Conservation (phyloP, 2,113 vertebrate genomes). For the Butorides virescens region DNA sequence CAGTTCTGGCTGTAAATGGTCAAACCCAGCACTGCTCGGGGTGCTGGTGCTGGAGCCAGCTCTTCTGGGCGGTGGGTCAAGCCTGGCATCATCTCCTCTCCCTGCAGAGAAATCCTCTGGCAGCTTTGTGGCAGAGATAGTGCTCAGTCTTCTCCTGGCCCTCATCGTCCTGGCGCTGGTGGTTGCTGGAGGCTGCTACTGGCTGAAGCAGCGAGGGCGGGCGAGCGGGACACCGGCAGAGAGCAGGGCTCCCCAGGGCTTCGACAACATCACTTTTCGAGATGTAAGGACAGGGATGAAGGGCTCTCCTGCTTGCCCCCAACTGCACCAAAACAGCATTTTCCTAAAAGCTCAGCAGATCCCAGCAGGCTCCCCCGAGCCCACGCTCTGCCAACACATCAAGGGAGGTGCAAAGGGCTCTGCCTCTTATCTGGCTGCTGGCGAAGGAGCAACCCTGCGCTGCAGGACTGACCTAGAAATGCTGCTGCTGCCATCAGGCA, state of each 20-base stretch:
- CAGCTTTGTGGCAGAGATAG: accelerated
- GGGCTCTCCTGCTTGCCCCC: background rate
- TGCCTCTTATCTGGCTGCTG: background rate
- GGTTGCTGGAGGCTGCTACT: background rate
- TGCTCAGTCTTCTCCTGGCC: slow-evolving; percentile 6
- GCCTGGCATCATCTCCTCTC: background rate
- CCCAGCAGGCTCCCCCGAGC: background rate
- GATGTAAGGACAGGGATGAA: slow-evolving; percentile 53
- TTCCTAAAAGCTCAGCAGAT: slow-evolving; percentile 27
- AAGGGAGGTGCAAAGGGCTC: slow-evolving; percentile 35
- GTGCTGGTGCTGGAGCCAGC: background rate
- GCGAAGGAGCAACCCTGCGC: background rate
- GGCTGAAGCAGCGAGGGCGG: background rate
- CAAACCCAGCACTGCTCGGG: accelerated
- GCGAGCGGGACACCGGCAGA: accelerated
- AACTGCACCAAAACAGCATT: background rate
- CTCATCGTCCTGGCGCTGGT: background rate
- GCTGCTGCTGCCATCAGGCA: background rate
- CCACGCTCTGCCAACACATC: accelerated
- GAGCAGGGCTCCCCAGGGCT: background rate
- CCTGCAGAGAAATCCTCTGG: background rate
- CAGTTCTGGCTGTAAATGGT: accelerated
- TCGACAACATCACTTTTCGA: slow-evolving; percentile 73
- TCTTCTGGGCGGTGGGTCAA: background rate
- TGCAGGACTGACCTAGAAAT: background rate